Conservation (phyloP, 2,113 vertebrate genomes). For the Athene cunicularia region DNA sequence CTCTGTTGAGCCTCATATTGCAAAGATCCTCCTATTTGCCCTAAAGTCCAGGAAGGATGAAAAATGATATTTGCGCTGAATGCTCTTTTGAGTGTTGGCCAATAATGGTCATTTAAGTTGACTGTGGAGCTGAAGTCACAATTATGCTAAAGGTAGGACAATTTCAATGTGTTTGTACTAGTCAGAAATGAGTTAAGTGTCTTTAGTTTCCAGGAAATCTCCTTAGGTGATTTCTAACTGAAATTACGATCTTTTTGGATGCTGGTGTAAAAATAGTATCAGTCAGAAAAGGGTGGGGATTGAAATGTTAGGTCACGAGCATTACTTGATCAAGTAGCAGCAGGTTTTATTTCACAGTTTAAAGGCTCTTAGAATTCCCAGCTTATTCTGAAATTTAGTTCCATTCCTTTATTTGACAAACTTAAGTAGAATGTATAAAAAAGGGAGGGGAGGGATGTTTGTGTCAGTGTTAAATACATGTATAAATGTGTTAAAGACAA, state of each 20-base stretch:
- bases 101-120: not conserved
- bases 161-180: not conserved
- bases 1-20: not conserved
- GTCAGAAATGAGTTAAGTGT: not conserved
- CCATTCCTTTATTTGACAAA: not conserved
- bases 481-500: not conserved
- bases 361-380: not conserved
- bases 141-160: not conserved
- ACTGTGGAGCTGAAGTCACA: not conserved
- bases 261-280: conserved; percentile 42
- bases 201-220: not conserved
- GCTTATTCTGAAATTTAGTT: not conserved
- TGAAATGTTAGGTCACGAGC: conserved; percentile 16
- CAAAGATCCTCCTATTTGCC: not conserved
- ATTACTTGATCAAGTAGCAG: conserved; percentile 15
- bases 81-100: not conserved
- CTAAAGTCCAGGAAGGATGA: not conserved
- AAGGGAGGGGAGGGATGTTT: not conserved
- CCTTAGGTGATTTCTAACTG: not conserved
- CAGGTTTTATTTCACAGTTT: not conserved
- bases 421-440: not conserved
- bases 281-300: conserved; percentile 33
- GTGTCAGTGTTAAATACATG: not conserved
- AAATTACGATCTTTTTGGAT: not conserved
- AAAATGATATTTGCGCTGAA: not conserved